phyloP scores from a whole-genome alignment of 2,888 invertebrate genomes.

The Fragum fragum region DNA sequence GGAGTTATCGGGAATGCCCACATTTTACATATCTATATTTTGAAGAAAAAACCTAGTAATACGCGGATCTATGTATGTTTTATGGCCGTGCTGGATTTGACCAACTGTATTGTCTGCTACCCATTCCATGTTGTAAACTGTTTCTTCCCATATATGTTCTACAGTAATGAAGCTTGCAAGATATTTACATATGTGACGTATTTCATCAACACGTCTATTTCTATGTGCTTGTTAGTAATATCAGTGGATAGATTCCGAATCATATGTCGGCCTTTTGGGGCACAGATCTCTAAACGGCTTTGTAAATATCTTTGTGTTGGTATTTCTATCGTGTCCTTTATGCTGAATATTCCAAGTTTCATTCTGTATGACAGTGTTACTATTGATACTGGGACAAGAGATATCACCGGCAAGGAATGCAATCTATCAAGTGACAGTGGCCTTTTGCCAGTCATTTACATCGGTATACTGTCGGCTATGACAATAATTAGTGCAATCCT shows the following conservation, averaged over 20 bases:
- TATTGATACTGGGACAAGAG: background rate
- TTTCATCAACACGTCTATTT: slow-evolving; percentile 4
- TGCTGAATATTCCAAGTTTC: background rate
- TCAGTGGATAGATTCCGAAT: slow-evolving; percentile 10
- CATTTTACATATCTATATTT: slow-evolving; percentile 11
- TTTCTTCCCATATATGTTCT: slow-evolving; percentile 13
- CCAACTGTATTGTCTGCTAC: background rate
- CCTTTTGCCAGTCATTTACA: background rate
- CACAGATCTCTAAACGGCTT: background rate
- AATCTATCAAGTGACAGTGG: background rate
- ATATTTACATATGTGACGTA: slow-evolving; percentile 4
- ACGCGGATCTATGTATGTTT: slow-evolving; percentile 13
- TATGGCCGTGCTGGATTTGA: slow-evolving; percentile 18
- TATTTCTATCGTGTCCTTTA: background rate
- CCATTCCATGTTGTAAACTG: slow-evolving; percentile 6
- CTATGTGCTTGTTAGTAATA: background rate
- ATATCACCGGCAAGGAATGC: background rate
- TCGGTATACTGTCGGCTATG: background rate
- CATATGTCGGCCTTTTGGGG: background rate
- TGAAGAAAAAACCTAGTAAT: background rate
- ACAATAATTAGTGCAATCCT: background rate
- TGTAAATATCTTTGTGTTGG: background rate
- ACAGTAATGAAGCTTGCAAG: slow-evolving; percentile 12
- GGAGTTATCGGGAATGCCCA: slow-evolving; percentile 4
- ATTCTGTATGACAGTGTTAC: background rate